Base-by-base conservation (phyloP, 2,113 vertebrate species). In the Phyllostomus hastatus region DNA sequence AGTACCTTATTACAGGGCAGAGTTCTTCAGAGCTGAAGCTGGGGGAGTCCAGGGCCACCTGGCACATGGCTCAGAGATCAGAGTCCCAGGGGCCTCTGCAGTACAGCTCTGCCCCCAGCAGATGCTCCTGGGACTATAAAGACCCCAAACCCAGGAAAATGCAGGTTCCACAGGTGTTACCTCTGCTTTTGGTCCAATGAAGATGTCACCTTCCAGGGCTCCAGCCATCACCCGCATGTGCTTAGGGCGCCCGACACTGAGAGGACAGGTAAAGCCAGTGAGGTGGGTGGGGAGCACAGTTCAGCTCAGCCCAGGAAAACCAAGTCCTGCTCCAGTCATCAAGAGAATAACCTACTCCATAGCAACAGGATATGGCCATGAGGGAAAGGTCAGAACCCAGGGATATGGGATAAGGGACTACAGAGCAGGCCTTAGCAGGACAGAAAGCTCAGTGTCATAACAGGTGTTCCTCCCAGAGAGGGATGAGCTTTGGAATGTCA, bases 211-310 rank as follows among this genome's bases (percentile, higher is more conserved):
- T 94, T 99, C 99, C 82, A 99, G 97, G 14, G 99, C 99, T 90
- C 99, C 99, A 0, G 99, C 99, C 99, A 99, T 99, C 94, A 99
- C 99, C 6, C 99, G 99, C 83, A 99, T 98, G 94, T 99, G 99
- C 81, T 99, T 99, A 7, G 99, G 99, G 94, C 99, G 98, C 12
- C 99, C 99, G 8, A 99, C 99, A 97, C 99, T 99, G 97, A 1
- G 48, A 96, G 46, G 70, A 97, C 59, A 95, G 43, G 94, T 1
- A 22, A 24, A 20, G 59, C 90, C 72, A 64, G 54, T 26, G 31
- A 88, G 54, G 31, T 5, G 26, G 70, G 57, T 9, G 31, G 59
- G 48, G 41, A 64, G 3, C 19, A 43, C 0, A 1, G 76, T 12
- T 10, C 50, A 91, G 59, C 69, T 19, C 22, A 59, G 57, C 70